phyloP scores from a whole-genome alignment of 1,140 invertebrate genomes.

The Diachasma alloeum region DNA sequence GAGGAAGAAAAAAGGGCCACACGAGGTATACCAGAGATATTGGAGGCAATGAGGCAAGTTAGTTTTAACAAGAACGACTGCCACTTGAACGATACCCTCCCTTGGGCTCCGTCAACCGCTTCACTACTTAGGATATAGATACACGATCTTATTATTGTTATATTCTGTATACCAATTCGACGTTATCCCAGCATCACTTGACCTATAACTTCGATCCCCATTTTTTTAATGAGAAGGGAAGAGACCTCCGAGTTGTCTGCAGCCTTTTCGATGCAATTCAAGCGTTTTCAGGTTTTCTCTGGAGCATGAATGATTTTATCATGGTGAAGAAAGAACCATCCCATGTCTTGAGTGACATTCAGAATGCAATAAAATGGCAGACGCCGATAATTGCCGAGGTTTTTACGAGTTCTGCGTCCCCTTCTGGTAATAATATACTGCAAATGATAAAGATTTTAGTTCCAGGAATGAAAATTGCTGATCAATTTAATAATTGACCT shows the following conservation, averaged over 20 bases:
- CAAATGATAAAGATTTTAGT: slow-evolving; percentile 57
- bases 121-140: neutral
- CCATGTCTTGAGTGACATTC: slow-evolving; percentile 26
- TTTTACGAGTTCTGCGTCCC: slow-evolving; percentile 38
- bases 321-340: neutral
- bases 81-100: slow-evolving; percentile 28
- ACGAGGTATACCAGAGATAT: slow-evolving; percentile 28
- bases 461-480: slow-evolving; percentile 60
- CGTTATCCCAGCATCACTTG: slow-evolving; percentile 1
- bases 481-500: slow-evolving; percentile 63
- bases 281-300: neutral
- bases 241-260: neutral
- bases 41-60: slow-evolving; percentile 52
- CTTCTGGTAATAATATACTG: neutral
- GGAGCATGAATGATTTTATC: neutral
- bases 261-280: neutral
- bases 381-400: slow-evolving; percentile 56
- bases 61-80: slow-evolving; percentile 54
- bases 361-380: slow-evolving; percentile 50
- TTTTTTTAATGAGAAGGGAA: neutral
- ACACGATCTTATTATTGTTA: neutral
- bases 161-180: neutral
- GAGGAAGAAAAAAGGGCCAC: slow-evolving; percentile 6
- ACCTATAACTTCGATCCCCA: neutral
- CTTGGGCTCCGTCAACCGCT: neutral